Conservation (phyloP, 1,140 invertebrate genomes). For the Aphelinus certus region DNA sequence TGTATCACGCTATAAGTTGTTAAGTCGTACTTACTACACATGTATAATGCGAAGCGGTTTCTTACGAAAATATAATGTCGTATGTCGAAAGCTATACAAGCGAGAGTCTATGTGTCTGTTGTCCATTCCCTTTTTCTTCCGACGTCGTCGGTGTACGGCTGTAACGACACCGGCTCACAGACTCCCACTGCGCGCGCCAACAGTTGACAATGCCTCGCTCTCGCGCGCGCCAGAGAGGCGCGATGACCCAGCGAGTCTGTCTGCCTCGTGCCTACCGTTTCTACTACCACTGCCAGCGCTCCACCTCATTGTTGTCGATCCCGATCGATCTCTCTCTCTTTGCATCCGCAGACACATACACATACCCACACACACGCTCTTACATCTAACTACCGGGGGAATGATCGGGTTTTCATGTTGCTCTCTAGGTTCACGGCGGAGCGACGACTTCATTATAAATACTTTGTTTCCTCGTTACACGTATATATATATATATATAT, state of each 20-base stretch:
- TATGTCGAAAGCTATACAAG: slow-evolving; percentile 35
- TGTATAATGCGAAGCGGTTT: slow-evolving; percentile 51
- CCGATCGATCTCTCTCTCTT: not conserved
- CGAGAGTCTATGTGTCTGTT: slow-evolving; percentile 10
- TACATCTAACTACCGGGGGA: too few species aligned
- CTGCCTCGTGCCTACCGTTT: slow-evolving; percentile 42
- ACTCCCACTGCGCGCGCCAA: not conserved
- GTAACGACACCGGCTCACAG: too few species aligned
- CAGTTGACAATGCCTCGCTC: not conserved
- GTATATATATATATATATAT: too few species aligned
- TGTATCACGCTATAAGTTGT: slow-evolving; percentile 43
- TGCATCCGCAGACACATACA: too few species aligned
- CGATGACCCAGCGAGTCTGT: slow-evolving; percentile 27
- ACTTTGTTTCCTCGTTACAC: too few species aligned
- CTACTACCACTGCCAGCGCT: slow-evolving; percentile 27
- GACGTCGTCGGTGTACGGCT: too few species aligned
- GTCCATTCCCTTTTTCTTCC: slow-evolving; percentile 10
- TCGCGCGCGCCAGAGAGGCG: not conserved
- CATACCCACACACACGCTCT: too few species aligned
- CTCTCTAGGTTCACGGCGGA: too few species aligned
- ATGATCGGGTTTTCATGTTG: too few species aligned
- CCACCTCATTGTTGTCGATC: not conserved
- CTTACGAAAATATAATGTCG: slow-evolving; percentile 52
- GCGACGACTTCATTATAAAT: not conserved
- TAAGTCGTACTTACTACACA: slow-evolving; percentile 37